phyloP scores from a whole-genome alignment of 2,888 invertebrate species.

The Cosmorhoe ocellata region DNA sequence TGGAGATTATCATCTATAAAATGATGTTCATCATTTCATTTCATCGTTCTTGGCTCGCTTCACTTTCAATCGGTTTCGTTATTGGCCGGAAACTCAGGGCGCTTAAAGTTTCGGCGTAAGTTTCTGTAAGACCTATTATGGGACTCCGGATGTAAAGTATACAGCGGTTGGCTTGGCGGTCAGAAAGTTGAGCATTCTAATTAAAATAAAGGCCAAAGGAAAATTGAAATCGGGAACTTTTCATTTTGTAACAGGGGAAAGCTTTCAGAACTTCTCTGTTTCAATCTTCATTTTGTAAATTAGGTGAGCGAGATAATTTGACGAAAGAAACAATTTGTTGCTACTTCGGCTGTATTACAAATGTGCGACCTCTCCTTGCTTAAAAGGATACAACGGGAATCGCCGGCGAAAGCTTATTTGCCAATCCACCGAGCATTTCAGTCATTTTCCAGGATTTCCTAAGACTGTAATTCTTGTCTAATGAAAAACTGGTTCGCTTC shows the following conservation, averaged over 20 bases:
- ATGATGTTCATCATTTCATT: constrained; percentile 22
- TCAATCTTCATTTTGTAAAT: constrained; percentile 48
- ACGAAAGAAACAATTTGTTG: constrained; percentile 35
- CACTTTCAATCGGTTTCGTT: constrained; percentile 5
- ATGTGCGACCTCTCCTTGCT: constrained; percentile 10
- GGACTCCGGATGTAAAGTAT: constrained; percentile 3
- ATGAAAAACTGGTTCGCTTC: constrained; percentile 6
- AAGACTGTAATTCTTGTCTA: constrained; percentile 1
- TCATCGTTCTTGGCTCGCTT: neutral
- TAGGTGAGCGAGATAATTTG: constrained; percentile 43
- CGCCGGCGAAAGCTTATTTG: constrained; percentile 7
- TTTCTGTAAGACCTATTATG: neutral
- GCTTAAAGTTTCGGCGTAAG: constrained; percentile 5
- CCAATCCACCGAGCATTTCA: constrained; percentile 11
- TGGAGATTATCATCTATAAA: constrained; percentile 14
- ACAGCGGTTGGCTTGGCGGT: constrained; percentile 9
- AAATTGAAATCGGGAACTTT: constrained; percentile 29
- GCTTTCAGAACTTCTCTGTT: constrained; percentile 53
- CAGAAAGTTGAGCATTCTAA: constrained; percentile 21
- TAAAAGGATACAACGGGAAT: constrained; percentile 10
- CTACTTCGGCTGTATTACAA: constrained; percentile 14
- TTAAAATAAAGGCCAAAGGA: constrained; percentile 18
- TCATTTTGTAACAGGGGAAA: constrained; percentile 44
- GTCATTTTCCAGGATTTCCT: constrained; percentile 3
- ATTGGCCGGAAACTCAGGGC: neutral